Conservation (phyloP, 2,113 vertebrate species). For the Pica pica region DNA sequence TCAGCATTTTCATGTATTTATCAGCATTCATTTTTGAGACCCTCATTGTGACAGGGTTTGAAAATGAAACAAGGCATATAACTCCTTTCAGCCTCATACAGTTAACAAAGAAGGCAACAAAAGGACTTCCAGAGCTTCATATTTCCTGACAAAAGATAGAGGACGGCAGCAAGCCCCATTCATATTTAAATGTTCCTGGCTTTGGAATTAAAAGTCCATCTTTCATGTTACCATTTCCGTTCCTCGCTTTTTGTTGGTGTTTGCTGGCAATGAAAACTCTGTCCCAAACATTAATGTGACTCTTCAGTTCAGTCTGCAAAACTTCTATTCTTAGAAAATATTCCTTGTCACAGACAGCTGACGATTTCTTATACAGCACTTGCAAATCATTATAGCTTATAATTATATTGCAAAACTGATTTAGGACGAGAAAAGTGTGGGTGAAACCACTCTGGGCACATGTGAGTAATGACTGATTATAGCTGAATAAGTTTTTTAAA, state of each 20-base stretch:
- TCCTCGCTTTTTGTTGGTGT: slow-evolving; percentile 34
- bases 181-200: slow-evolving; percentile 61
- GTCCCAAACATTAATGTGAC: not conserved
- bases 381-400: not conserved
- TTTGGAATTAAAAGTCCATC: slow-evolving; percentile 54
- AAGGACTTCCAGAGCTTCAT: slow-evolving; percentile 54
- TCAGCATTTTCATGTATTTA: slow-evolving; percentile 45
- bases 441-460: not conserved
- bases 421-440: not conserved
- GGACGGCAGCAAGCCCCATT: slow-evolving; percentile 33
- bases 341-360: not conserved
- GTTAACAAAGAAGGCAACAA: slow-evolving; percentile 57
- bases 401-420: not conserved
- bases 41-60: not conserved
- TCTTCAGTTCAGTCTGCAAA: not conserved
- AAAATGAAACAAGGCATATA: slow-evolving; percentile 42
- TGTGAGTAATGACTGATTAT: not conserved
- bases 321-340: not conserved
- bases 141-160: slow-evolving; percentile 61
- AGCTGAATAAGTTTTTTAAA: not conserved
- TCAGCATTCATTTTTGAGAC: slow-evolving; percentile 29
- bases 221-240: slow-evolving; percentile 42
- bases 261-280: not conserved
- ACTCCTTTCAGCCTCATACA: slow-evolving; percentile 41
- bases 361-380: not conserved